Evolutionary conservation across 2,113 vertebrate genomes (phyloP), one percentile per base, ranked within the genome.

Genomic region (Syngnathus scovelli): DNA sequence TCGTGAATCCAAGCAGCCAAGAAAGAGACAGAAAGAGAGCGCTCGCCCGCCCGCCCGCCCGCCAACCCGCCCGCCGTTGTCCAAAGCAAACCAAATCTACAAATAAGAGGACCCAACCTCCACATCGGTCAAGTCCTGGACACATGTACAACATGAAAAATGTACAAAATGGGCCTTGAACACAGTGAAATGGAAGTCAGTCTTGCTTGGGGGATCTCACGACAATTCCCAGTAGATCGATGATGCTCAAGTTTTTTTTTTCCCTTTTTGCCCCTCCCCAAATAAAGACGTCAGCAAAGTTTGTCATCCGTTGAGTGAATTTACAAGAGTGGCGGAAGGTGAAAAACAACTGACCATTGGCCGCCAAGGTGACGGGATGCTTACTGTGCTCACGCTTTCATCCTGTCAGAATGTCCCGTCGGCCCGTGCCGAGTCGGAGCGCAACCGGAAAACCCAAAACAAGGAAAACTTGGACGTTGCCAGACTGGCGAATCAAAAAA

Each of bases 71-170:
- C 79, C 61, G 85, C 83, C 75, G 86, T 71, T 75, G 80, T 75
- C 55, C 55, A 33, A 36, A 58, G 23, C 69, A 88, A 62, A 86
- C 82, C 82, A 86, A 88, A 87, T 77, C 86, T 87, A 85, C 81
- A 90, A 90, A 87, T 74, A 75, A 86, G 85, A 85, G 77, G 68
- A 89, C 64, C 77, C 77, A 76, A 74, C 75, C 75, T 81, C 78
- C 72, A 74, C 67, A 85, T 81, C 72, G 71, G 80, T 81, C 80
- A 82, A 80, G 75, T 80, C 74, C 71, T 72, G 78, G 76, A 86
- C 74, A 84, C 88, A 90, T 90, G 85, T 89, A 90, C 89, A 90
- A 59, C 79, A 86, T 88, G 85, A 85, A 86, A 87, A 87, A 85
- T 89, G 72, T 86, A 89, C 86, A 90, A 86, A 87, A 88, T 86